Percentiles rank a stretch among this genome's conserved stretches.
phyloP scores from a whole-genome alignment of 2,888 invertebrate species.

The Pecten maximus region DNA sequence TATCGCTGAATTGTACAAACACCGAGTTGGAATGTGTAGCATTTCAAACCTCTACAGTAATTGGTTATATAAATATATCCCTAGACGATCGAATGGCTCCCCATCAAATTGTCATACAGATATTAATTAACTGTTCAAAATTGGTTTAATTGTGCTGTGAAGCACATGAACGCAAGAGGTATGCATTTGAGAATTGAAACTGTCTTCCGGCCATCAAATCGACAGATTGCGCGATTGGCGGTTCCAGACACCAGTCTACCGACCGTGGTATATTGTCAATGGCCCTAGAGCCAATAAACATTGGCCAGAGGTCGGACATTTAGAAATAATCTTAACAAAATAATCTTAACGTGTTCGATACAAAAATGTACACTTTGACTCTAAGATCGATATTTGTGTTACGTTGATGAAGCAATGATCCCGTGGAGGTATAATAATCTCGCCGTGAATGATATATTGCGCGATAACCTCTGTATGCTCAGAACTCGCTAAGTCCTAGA shows the following conservation, averaged over 20 bases:
- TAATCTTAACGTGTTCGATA: constrained; percentile 1
- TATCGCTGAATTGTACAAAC: too few species aligned
- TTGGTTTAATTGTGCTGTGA: not conserved
- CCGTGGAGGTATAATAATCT: not conserved
- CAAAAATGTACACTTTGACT: constrained; percentile 18
- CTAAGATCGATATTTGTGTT: not conserved
- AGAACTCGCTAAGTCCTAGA: not conserved
- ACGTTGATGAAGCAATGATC: not conserved
- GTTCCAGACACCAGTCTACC: not conserved
- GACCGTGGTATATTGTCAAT: not conserved
- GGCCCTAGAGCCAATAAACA: not conserved
- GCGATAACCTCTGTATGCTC: not conserved
- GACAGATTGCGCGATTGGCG: not conserved
- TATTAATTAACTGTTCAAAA: constrained; percentile 24
- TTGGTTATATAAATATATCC: not conserved
- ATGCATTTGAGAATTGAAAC: constrained; percentile 1
- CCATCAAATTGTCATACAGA: not conserved
- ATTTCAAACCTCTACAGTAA: not conserved
- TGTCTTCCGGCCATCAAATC: constrained; percentile 13
- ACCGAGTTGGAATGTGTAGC: not conserved
- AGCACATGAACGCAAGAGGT: not conserved
- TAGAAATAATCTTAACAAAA: constrained; percentile 35
- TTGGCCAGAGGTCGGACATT: not conserved
- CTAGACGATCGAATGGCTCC: not conserved
- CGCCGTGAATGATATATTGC: constrained; percentile 3